Conservation (phyloP, 2,797 vertebrate species). For the Pseudotriccus pelzelni region DNA sequence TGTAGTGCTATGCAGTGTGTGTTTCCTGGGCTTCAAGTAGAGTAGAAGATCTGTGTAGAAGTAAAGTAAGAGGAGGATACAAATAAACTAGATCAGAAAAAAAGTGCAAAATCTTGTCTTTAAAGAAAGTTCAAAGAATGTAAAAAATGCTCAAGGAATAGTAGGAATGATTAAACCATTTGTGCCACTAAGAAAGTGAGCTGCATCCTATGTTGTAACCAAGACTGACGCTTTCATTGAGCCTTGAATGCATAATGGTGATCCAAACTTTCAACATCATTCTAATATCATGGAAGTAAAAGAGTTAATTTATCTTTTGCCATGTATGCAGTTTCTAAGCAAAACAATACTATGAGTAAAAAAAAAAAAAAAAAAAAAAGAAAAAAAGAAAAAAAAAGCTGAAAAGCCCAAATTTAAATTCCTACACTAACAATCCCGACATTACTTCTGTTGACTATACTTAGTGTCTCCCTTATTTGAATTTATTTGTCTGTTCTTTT, state of each 20-base stretch:
- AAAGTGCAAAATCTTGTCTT: slow-evolving; percentile 22
- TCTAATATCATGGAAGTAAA: not conserved
- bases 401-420: not conserved
- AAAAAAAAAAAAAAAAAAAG: not conserved
- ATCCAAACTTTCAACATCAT: not conserved
- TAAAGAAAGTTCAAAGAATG: slow-evolving; percentile 39
- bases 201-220: not conserved
- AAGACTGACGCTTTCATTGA: not conserved
- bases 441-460: not conserved
- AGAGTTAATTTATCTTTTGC: not conserved
- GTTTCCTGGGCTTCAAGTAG: not conserved
- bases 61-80: not conserved
- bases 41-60: not conserved
- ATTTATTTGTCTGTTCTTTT: not conserved
- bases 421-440: not conserved
- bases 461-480: not conserved
- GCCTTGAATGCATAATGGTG: not conserved
- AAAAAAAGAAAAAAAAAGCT: not conserved
- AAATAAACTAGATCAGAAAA: slow-evolving; percentile 46
- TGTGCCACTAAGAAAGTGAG: not conserved
- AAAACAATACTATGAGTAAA: not conserved
- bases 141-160: not conserved
- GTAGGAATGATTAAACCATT: slow-evolving; percentile 32
- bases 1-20: not conserved
- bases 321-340: not conserved